These are phyloP conservation scores for Brachionus plicatilis DNA, from an alignment of 1,140 invertebrate species.

Conservation along the genomic window DNA sequence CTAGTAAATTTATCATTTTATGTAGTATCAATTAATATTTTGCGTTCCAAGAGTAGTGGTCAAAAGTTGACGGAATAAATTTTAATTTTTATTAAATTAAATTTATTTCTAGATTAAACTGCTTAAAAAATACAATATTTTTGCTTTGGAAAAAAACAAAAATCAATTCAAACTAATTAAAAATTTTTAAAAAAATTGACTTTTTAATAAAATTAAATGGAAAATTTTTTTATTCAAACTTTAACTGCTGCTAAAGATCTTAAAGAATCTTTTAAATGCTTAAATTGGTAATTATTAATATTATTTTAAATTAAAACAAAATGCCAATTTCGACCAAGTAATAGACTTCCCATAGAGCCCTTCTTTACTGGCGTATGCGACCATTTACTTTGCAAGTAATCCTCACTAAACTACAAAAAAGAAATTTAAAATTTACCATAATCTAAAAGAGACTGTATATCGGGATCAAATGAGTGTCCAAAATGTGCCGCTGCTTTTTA, in stretches of 20 bases:
- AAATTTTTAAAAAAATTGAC: too few species aligned
- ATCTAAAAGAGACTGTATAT: background rate
- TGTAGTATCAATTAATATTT: too few species aligned
- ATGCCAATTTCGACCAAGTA: background rate
- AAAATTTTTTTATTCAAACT: background rate
- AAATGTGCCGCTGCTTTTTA: constrained; percentile 6
- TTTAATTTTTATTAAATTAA: too few species aligned
- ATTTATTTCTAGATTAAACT: too few species aligned
- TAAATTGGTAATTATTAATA: background rate
- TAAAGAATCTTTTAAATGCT: constrained; percentile 14
- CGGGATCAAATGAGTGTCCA: constrained; percentile 1
- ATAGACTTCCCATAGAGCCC: background rate
- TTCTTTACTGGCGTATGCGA: constrained; percentile 21
- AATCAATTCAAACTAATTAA: too few species aligned
- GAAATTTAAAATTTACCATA: background rate
- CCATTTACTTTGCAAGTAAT: constrained; percentile 32
- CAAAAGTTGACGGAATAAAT: too few species aligned
- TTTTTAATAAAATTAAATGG: background rate
- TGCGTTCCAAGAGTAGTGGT: too few species aligned
- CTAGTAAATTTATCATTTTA: too few species aligned
- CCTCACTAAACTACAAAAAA: background rate
- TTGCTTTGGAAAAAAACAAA: too few species aligned
- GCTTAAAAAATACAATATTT: too few species aligned
- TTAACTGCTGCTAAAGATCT: background rate
- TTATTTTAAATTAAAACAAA: background rate